Base-by-base conservation (phyloP, 1,140 invertebrate genomes). In the Bombus difficillimus region DNA sequence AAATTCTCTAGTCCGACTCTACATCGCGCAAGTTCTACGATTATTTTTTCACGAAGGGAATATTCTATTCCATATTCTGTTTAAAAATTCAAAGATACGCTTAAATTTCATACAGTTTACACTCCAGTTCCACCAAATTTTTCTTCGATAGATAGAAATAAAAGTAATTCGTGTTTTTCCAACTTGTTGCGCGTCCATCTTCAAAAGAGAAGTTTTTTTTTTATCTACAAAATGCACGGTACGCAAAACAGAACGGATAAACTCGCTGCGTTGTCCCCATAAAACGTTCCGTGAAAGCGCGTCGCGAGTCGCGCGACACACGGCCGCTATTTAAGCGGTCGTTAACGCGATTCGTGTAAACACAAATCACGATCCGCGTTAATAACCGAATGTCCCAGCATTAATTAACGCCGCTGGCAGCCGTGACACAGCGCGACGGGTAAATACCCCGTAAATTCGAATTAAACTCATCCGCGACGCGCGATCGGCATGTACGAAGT, bases 281-380 rank as follows among this genome's bases (percentile, higher is more conserved):
- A 62, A 79, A 84, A 71, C 32, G 32, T 15, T 1, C 32, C 39
- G 47, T 13, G 25, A 5, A 22, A 77, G 13, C 75, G 75, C 71
- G 68, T 47, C 66, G 75, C 28, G 10, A n/a, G 25, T 41, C 72
- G 47, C 47, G 18, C 47, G 47, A 53, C 47, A 8, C 47, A 22
- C 47, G 47, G 18, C 18, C 6, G 73, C 77, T 62, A 73, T 85
- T 85, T 80, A 85, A 80, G 10, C 83, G 83, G 78, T 64, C 77
- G 41, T 85, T 85, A 85, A 80, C 83, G 76, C 83, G 64, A 73
- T 62, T 80, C 53, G 76, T 80, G 83, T 85, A 80, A 85, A 85
- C 68, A 85, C 83, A 73, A 85, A 80, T 85, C 83, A 85, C 57
- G 83, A 80, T 64, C 28, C 83, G 68, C 68, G 53, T 73, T 85